Percentiles rank a stretch among this genome's conserved stretches.
Evolutionary conservation across 2,797 vertebrate species (phyloP).

Genomic region (Microctenopoma lineatum): DNA sequence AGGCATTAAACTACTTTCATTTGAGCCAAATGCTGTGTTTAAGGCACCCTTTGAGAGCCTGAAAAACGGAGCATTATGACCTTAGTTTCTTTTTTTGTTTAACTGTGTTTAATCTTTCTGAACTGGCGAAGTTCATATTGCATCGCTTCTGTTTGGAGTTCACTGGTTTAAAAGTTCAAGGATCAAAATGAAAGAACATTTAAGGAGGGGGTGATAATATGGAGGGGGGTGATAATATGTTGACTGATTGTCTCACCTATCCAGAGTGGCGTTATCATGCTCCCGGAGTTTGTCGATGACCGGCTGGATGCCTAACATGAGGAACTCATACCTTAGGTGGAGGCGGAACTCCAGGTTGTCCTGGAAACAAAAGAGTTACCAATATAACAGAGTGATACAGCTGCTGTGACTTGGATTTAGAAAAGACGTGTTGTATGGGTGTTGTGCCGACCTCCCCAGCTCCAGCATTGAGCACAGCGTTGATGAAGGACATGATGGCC

Average conservation of each 20-base stretch:
- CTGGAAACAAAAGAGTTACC: conserved; percentile 68
- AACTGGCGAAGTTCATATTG: no score
- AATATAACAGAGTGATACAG: neutral
- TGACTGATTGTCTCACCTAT: conserved; percentile 83
- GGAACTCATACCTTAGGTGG: conserved; percentile 95
- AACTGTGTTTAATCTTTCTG: no score
- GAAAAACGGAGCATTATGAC: no score
- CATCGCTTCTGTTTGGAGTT: no score
- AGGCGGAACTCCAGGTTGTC: conserved; percentile 97
- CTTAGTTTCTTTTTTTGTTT: no score
- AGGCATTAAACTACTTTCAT: neutral
- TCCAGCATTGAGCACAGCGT: conserved; percentile 95
- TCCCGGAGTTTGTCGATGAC: conserved; percentile 95
- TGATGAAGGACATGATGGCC: conserved; percentile 99
- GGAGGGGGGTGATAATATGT: no score
- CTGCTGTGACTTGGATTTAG: neutral
- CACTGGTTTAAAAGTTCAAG: no score
- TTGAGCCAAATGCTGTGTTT: no score
- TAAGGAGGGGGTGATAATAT: no score
- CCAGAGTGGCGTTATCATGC: conserved; percentile 95
- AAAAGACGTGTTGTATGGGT: neutral
- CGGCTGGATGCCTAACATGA: conserved; percentile 97
- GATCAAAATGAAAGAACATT: no score
- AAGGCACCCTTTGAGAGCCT: neutral
- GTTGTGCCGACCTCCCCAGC: conserved; percentile 90